Base-by-base conservation (phyloP, 1,140 invertebrate species). In the Thalassaphorura encarpata region DNA sequence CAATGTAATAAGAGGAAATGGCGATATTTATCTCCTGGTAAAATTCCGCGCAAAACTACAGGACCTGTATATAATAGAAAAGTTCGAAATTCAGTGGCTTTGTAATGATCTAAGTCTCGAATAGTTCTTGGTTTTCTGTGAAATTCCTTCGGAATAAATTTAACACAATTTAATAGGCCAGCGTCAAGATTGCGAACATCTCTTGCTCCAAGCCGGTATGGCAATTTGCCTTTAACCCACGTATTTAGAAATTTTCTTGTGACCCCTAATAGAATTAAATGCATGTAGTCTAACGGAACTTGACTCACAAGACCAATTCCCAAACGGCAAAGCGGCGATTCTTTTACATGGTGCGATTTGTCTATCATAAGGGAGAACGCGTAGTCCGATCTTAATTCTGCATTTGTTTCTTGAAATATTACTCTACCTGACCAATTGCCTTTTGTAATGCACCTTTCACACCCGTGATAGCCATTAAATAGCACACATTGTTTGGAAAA, bases 1-100 rank as follows among this genome's bases (percentile, higher is more conserved):
- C 67, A 58, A 58, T 66, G 67, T 1, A 76, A 54, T 11, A 61
- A 19, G 13, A 72, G 26, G 64, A 76, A 75, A 60, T 75, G 66
- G 15, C 63, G n/a, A 65, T 73, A 62, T 15, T 59, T 21, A 1
- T 21, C 2, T 3, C 28, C 21, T 1, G 27, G 1, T 2, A 63
- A 26, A 26, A 63, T 42, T 1, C 23, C 28, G 45, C 49, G 40
- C 0, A 63, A 27, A 1, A 57, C 58, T 19, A 60, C 33, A 16
- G 49, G 43, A 1, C 61, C 60, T 28, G 15, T 33, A 33, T 59
- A 62, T 11, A 59, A 52, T 13, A 62, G 29, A 49, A 62, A 62
- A 2, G 11, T n/a, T 33, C 60, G 42, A 46, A 42, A 56, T 47
- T 62, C 60, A 5, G 57, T 59, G 27, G 58, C 61, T 36, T 63